phyloP scores from a whole-genome alignment of 2,888 invertebrate species.

The Limnephilus rhombicus region DNA sequence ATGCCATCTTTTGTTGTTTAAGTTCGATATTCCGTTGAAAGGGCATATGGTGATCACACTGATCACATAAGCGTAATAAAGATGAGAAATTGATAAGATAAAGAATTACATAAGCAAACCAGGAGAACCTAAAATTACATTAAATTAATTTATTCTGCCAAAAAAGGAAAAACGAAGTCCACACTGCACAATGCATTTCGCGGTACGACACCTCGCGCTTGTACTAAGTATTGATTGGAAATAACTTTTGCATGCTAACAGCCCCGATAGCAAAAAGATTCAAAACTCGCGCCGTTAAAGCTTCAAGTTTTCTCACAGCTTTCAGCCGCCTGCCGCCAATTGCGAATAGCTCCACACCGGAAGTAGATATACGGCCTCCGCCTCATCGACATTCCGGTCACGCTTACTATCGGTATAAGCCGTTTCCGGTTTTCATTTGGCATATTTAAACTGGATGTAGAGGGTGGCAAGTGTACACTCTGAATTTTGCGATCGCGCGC shows the following conservation, averaged over 20 bases:
- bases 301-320: background rate
- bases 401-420: constrained; percentile 40
- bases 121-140: no score
- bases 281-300: background rate
- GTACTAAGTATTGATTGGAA: background rate
- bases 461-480: background rate
- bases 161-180: no score
- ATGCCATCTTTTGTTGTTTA: no score
- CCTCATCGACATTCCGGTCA: constrained; percentile 16
- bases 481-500: background rate
- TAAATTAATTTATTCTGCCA: no score
- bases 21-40: no score
- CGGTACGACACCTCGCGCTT: no score
- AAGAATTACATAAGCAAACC: no score
- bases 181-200: no score
- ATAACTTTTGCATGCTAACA: background rate
- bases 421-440: constrained; percentile 47
- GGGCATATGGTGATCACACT: no score
- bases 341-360: background rate
- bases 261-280: background rate
- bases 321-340: background rate
- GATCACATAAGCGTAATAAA: no score
- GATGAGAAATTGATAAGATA: no score
- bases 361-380: constrained; percentile 21
- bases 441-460: constrained; percentile 29